Evolutionary conservation across 2,113 vertebrate genomes (phyloP), one percentile per base, ranked within the genome.

Genomic region (Ictidomys tridecemlineatus): DNA sequence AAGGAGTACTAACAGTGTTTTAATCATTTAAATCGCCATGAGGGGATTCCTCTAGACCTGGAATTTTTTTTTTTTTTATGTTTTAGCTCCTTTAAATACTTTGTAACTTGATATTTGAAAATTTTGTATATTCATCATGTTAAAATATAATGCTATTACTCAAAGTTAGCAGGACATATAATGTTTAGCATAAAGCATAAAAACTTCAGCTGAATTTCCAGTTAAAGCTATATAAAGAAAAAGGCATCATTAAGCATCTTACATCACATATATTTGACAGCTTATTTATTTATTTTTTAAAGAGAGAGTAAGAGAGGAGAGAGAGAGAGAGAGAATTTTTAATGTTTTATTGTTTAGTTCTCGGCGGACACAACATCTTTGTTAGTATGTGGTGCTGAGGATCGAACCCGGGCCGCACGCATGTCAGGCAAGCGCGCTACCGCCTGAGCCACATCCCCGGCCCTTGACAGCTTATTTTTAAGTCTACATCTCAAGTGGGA

Each of bases 391-490:
- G n/a, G n/a, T n/a, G n/a, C n/a, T n/a, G n/a, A n/a, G n/a, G n/a
- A n/a, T n/a, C n/a, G n/a, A n/a, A n/a, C n/a, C n/a, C n/a, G n/a
- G n/a, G n/a, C n/a, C n/a, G n/a, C n/a, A n/a, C n/a, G n/a, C n/a
- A n/a, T n/a, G n/a, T n/a, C n/a, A n/a, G n/a, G n/a, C n/a, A n/a
- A n/a, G n/a, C n/a, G n/a, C n/a, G n/a, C n/a, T n/a, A n/a, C n/a
- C n/a, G n/a, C n/a, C n/a, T n/a, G n/a, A n/a, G n/a, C n/a, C n/a
- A n/a, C n/a, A n/a, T n/a, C n/a, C n/a, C n/a, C n/a, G n/a, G n/a
- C n/a, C n/a, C n/a, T n/a, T 45, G 45, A 45, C 45, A 45, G 45
- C 45, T 45, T 37, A 65, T 92, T 86, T 97, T 93, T 95, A 90
- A 87, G 6, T 63, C n/a, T 65, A 42, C 24, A 45, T 89, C 20